These are phyloP conservation scores for Elephantulus edwardii DNA, from an alignment of 2,113 vertebrate genomes.

Conservation along the genomic window DNA sequence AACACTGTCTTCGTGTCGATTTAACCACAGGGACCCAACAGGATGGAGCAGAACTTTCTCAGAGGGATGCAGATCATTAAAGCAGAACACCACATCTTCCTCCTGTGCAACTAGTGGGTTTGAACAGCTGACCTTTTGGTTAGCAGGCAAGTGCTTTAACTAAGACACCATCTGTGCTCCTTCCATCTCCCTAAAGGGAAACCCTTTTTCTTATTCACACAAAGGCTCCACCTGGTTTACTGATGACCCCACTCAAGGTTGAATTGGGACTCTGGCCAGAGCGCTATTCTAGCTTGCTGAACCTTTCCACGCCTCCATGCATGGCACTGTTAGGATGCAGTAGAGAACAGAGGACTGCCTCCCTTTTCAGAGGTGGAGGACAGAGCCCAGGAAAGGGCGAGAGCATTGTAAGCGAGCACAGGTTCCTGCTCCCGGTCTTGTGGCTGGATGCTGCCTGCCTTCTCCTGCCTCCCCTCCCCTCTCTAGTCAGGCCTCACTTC, in stretches of 20 bases:
- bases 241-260: not conserved
- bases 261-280: not conserved
- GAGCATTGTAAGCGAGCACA: not conserved
- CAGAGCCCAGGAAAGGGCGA: not conserved
- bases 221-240: not conserved
- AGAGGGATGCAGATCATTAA: too few relatives aligned
- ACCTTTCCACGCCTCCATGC: not conserved
- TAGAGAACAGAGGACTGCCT: not conserved
- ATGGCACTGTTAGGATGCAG: not conserved
- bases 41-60: too few relatives aligned
- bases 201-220: not conserved
- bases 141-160: too few relatives aligned
- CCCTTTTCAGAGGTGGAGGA: not conserved
- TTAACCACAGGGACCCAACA: too few relatives aligned
- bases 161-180: too few relatives aligned
- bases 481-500: not conserved
- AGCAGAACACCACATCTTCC: too few relatives aligned
- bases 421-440: not conserved
- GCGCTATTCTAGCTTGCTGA: not conserved
- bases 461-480: not conserved
- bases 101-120: too few relatives aligned
- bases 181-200: not conserved
- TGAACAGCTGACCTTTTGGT: too few relatives aligned
- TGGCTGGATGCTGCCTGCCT: not conserved
- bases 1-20: too few relatives aligned